phyloP scores from a whole-genome alignment of 2,888 invertebrate genomes.

The Gisinianus flammeolus region DNA sequence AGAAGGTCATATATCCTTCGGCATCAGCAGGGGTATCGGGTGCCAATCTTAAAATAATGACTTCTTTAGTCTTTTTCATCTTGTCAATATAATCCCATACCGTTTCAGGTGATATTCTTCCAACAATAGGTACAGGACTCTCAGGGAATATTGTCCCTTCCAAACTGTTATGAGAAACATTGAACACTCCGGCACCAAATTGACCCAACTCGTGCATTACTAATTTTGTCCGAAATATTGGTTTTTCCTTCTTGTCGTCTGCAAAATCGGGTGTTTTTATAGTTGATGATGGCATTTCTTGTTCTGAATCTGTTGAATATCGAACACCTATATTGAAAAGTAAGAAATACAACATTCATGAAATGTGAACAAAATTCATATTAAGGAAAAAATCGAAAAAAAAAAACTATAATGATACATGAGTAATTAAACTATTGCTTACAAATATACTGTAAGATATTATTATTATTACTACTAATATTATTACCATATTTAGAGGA shows the following conservation, averaged over 20 bases:
- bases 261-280: constrained; percentile 58
- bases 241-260: constrained; percentile 44
- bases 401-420: background rate
- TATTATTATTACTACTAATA: too few relatives aligned
- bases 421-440: too few relatives aligned
- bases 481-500: background rate
- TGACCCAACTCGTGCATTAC: constrained; percentile 56
- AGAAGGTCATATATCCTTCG: constrained; percentile 81
- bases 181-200: constrained; percentile 51
- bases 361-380: too few relatives aligned
- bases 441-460: background rate
- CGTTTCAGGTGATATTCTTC: constrained; percentile 86
- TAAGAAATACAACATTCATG: too few relatives aligned
- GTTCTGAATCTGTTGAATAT: constrained; percentile 53
- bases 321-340: constrained; percentile 14
- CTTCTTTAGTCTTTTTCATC: constrained; percentile 88
- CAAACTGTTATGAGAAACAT: constrained; percentile 50
- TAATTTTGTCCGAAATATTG: constrained; percentile 49
- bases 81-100: constrained; percentile 92
- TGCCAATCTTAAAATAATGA: constrained; percentile 79
- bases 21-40: constrained; percentile 84
- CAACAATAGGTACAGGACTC: constrained; percentile 70
- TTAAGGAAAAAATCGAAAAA: background rate
- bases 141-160: constrained; percentile 53
- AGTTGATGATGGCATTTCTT: constrained; percentile 58